Conservation (phyloP, 2,888 invertebrate species). For the Azorinus chamasolen region DNA sequence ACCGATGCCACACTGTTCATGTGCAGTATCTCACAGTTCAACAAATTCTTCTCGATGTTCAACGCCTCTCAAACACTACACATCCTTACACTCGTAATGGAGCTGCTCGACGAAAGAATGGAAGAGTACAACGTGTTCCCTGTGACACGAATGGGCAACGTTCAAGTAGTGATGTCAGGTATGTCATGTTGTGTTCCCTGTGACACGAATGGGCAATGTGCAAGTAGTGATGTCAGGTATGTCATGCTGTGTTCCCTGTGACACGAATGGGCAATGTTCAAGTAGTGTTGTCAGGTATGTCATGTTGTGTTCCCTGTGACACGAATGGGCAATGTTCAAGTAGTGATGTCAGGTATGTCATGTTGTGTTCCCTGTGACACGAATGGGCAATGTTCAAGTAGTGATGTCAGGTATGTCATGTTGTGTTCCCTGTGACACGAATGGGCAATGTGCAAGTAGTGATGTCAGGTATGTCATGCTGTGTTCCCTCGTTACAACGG, state of each 20-base stretch:
- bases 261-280: conserved; percentile 44
- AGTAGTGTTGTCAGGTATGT: conserved; percentile 63
- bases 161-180: conserved; percentile 65
- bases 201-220: conserved; percentile 39
- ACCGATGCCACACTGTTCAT: conserved; percentile 45
- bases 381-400: conserved; percentile 45
- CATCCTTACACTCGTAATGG: conserved; percentile 60
- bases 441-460: conserved; percentile 52
- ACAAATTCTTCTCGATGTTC: conserved; percentile 36
- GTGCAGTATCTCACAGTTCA: conserved; percentile 41
- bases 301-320: conserved; percentile 62
- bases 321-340: conserved; percentile 39
- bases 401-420: conserved; percentile 61
- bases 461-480: conserved; percentile 58
- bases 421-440: conserved; percentile 56
- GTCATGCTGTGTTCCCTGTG: conserved; percentile 65
- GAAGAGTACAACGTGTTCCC: conserved; percentile 65
- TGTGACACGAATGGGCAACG: conserved; percentile 42
- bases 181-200: conserved; percentile 58
- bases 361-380: conserved; percentile 56
- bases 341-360: conserved; percentile 62
- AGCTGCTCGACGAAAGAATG: conserved; percentile 64
- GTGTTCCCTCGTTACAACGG: no score
- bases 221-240: conserved; percentile 60
- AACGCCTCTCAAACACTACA: conserved; percentile 52